Percentiles rank a stretch among this genome's conserved stretches.
These are phyloP conservation scores for Scytalopus superciliaris DNA, from an alignment of 2,113 vertebrate species.

Conservation along the genomic window DNA sequence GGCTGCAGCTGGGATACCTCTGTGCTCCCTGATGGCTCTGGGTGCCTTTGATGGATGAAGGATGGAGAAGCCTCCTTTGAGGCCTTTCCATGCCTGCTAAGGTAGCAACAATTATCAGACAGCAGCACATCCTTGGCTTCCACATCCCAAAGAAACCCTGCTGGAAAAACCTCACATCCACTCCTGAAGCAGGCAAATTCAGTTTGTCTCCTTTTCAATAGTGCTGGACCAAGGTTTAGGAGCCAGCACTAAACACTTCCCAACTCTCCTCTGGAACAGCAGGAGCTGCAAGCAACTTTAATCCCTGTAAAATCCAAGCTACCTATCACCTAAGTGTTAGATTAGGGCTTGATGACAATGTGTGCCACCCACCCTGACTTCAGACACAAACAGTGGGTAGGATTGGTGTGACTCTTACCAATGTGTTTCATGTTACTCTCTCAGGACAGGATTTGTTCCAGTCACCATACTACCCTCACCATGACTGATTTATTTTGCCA, in stretches of 20 bases:
- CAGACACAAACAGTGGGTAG: background rate
- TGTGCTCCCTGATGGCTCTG: background rate
- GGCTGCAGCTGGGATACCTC: background rate
- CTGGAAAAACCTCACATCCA: background rate
- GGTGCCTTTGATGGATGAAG: background rate
- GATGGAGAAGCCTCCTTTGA: background rate
- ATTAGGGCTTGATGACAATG: background rate
- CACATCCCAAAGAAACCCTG: background rate
- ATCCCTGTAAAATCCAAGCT: background rate
- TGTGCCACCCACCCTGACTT: background rate
- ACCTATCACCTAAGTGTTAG: background rate
- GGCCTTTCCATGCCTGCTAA: background rate
- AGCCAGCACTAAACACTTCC: background rate
- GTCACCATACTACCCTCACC: background rate
- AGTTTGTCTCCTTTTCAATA: background rate
- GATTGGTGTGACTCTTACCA: background rate
- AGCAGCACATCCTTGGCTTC: background rate
- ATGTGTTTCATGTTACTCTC: background rate
- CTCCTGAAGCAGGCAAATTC: background rate
- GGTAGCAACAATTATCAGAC: background rate
- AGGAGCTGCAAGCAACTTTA: background rate
- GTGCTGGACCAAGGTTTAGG: background rate
- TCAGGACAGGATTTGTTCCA: background rate
- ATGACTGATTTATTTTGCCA: background rate
- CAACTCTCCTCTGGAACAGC: background rate